Conservation (phyloP, 2,888 invertebrate species). For the Leucania comma region DNA sequence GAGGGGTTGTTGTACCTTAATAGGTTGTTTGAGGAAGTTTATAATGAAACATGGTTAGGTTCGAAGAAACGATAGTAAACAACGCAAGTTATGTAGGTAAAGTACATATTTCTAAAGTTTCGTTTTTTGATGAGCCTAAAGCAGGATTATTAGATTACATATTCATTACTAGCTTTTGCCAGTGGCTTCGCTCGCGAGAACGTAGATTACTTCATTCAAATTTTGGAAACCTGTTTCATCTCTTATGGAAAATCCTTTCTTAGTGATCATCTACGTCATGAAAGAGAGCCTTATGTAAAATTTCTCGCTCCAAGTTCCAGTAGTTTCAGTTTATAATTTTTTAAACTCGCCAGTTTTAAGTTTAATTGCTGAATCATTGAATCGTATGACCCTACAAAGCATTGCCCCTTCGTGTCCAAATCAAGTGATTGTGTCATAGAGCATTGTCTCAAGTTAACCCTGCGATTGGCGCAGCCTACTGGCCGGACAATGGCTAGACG, state of each 20-base stretch:
- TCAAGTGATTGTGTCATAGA: slow-evolving; percentile 53
- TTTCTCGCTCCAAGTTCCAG: too few species aligned
- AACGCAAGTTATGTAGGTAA: background rate
- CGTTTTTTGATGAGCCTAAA: background rate
- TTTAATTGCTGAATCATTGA: background rate
- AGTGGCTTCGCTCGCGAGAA: too few species aligned
- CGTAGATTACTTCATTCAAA: too few species aligned
- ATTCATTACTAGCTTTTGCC: too few species aligned
- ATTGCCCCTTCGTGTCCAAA: slow-evolving; percentile 25
- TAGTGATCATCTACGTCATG: too few species aligned
- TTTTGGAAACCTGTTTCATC: too few species aligned
- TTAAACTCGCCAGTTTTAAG: slow-evolving; percentile 6
- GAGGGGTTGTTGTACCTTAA: slow-evolving; percentile 5
- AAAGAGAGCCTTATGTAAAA: too few species aligned
- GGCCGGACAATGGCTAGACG: slow-evolving; percentile 60
- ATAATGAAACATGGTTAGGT: slow-evolving; percentile 5
- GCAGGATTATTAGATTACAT: background rate
- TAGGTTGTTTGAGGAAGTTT: slow-evolving; percentile 17
- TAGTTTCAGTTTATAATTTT: too few species aligned
- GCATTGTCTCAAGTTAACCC: slow-evolving; percentile 50
- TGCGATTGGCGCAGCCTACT: slow-evolving; percentile 18
- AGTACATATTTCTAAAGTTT: background rate
- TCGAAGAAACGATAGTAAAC: background rate
- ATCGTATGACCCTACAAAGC: slow-evolving; percentile 14
- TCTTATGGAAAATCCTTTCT: too few species aligned